phyloP scores from a whole-genome alignment of 2,797 vertebrate genomes.

The Mastacembelus armatus region DNA sequence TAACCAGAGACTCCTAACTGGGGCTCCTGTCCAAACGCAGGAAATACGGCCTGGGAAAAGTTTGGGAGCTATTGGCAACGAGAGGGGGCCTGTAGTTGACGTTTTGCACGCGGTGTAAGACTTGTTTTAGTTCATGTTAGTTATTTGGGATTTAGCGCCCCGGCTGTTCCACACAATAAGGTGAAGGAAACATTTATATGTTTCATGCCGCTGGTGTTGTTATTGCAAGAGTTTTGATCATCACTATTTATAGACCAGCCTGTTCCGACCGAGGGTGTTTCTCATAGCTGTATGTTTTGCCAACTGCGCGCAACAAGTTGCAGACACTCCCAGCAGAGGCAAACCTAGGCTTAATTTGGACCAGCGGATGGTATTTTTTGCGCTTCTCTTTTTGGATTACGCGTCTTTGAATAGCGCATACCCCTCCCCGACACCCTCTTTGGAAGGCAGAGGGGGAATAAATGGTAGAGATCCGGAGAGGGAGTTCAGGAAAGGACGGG shows the following conservation, averaged over 20 bases:
- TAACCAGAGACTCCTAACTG: conserved; percentile 71
- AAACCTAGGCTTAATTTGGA: conserved; percentile 54
- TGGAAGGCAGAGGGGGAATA: conserved; percentile 71
- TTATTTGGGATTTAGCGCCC: not conserved
- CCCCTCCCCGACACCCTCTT: conserved; percentile 61
- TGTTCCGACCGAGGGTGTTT: conserved; percentile 70
- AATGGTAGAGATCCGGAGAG: conserved; percentile 79
- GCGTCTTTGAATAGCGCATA: conserved; percentile 56
- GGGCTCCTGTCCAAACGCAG: conserved; percentile 74
- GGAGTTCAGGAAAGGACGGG: conserved; percentile 88
- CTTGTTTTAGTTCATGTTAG: conserved; percentile 31
- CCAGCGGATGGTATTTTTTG: conserved; percentile 60
- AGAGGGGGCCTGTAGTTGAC: conserved; percentile 62
- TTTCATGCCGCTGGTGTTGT: conserved; percentile 54
- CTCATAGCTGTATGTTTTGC: conserved; percentile 72
- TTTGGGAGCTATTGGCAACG: conserved; percentile 74
- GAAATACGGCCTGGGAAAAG: conserved; percentile 79
- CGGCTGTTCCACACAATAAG: conserved; percentile 5
- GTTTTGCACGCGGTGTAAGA: conserved; percentile 51
- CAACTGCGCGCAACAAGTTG: conserved; percentile 84
- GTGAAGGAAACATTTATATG: conserved; percentile 19
- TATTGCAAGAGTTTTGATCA: conserved; percentile 76
- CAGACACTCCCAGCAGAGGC: conserved; percentile 74
- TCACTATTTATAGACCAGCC: conserved; percentile 82
- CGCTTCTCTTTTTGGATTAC: conserved; percentile 57